A percentile compares a stretch with the other conserved stretches of the same genome.
These are phyloP conservation scores for Chironex yamaguchii DNA, from an alignment of 30 jellyfish, hydroid and myxozoan species.

Conservation along the genomic window DNA sequence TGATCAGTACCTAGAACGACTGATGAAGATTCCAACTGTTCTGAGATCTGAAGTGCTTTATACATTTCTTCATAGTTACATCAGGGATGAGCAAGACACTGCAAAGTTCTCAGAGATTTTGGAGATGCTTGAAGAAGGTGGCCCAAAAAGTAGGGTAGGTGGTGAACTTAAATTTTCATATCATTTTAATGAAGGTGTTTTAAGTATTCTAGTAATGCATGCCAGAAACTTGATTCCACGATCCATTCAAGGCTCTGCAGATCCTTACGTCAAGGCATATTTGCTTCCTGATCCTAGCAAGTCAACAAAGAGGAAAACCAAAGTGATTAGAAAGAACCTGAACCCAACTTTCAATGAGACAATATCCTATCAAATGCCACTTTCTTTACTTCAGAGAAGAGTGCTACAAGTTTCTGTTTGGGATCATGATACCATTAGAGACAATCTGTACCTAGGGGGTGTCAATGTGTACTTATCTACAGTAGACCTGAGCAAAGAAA, in stretches of 20 bases:
- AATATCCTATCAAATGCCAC: slow-evolving; percentile 60
- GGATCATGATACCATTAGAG: slow-evolving; percentile 83
- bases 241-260: slow-evolving; percentile 81
- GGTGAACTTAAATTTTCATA: slow-evolving; percentile 87
- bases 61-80: slow-evolving; percentile 90
- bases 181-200: slow-evolving; percentile 45
- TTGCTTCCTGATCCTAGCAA: slow-evolving; percentile 86
- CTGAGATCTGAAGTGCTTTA: slow-evolving; percentile 73
- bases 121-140: slow-evolving; percentile 71
- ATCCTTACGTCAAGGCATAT: slow-evolving; percentile 87
- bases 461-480: slow-evolving; percentile 76
- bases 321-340: slow-evolving; percentile 73
- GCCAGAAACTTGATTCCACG: slow-evolving; percentile 77
- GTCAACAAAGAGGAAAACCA: slow-evolving; percentile 83
- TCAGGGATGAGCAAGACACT: slow-evolving; percentile 88
- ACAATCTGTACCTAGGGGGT: slow-evolving; percentile 87
- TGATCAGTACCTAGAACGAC: slow-evolving; percentile 69
- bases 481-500: slow-evolving; percentile 65
- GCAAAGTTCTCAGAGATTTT: slow-evolving; percentile 79
- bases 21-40: slow-evolving; percentile 25
- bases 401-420: slow-evolving; percentile 88
- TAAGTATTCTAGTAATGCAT: slow-evolving; percentile 84
- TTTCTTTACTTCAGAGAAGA: slow-evolving; percentile 54
- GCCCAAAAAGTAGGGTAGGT: slow-evolving; percentile 85
- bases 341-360: slow-evolving; percentile 95